A percentile compares a stretch with the other conserved stretches of the same genome.
Evolutionary conservation across 2,888 invertebrate species (phyloP).

Genomic region (Melikaiella ostensackeni): DNA sequence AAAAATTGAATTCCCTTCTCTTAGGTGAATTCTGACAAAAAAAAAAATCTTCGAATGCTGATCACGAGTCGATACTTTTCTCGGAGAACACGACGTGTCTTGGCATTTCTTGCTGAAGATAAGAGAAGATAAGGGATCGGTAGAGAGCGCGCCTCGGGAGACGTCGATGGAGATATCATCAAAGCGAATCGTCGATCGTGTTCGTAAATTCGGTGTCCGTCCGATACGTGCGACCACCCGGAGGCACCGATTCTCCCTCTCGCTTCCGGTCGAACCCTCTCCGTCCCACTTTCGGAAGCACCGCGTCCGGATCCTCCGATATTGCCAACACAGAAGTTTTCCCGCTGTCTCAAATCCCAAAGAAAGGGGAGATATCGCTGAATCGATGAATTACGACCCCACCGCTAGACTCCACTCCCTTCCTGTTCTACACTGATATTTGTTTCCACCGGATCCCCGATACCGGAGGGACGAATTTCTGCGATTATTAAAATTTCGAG

Average conservation of each 20-base stretch:
- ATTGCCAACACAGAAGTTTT: constrained; percentile 51
- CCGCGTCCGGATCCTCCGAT: constrained; percentile 50
- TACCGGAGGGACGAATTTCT: not conserved
- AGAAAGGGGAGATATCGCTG: constrained; percentile 53
- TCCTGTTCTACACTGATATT: constrained; percentile 43
- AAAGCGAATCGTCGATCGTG: constrained; percentile 61
- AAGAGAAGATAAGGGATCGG: constrained; percentile 47
- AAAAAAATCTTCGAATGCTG: not conserved
- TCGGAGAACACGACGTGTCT: constrained; percentile 45
- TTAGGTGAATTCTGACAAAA: too few relatives aligned
- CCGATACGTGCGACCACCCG: constrained; percentile 53
- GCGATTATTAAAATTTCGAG: constrained; percentile 20
- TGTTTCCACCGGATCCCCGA: constrained; percentile 43
- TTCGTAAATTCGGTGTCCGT: constrained; percentile 63
- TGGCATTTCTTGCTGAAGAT: constrained; percentile 47
- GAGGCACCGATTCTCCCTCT: constrained; percentile 42
- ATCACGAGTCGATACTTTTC: constrained; percentile 26
- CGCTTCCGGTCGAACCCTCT: constrained; percentile 7
- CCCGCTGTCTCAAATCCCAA: constrained; percentile 42
- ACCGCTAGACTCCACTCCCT: constrained; percentile 30
- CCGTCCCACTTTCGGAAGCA: constrained; percentile 47
- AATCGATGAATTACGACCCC: constrained; percentile 57
- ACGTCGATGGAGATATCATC: constrained; percentile 64
- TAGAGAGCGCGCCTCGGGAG: constrained; percentile 48
- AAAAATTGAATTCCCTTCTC: not conserved